phyloP scores from a whole-genome alignment of 23 tunicate species.

The Styela clava region DNA sequence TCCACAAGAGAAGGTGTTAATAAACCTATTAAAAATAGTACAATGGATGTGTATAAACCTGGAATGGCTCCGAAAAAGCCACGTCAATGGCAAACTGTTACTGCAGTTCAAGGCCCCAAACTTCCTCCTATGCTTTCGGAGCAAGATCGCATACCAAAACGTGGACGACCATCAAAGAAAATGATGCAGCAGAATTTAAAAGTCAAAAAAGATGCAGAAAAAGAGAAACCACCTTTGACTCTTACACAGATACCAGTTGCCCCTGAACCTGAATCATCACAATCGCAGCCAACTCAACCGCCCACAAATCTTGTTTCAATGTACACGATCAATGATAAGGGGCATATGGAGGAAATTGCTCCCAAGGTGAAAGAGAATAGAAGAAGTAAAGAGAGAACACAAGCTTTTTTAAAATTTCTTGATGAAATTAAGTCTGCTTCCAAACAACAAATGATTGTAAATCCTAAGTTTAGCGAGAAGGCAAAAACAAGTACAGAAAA shows the following conservation, averaged over 20 bases:
- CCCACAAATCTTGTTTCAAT: conserved; percentile 59
- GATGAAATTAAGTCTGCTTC: conserved; percentile 68
- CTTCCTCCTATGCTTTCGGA: conserved; percentile 88
- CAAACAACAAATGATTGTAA: conserved; percentile 39
- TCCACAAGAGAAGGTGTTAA: not conserved
- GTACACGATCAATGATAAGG: conserved; percentile 83
- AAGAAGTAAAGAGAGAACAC: conserved; percentile 80
- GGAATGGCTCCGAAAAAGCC: conserved; percentile 1
- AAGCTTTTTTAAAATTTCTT: conserved; percentile 67
- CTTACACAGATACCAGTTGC: not conserved
- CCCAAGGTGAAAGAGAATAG: conserved; percentile 68
- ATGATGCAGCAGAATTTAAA: conserved; percentile 75
- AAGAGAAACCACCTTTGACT: conserved; percentile 7
- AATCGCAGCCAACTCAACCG: not conserved
- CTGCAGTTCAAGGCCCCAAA: conserved; percentile 87
- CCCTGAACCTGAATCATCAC: not conserved
- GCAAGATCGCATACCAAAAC: conserved; percentile 82
- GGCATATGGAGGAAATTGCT: conserved; percentile 50
- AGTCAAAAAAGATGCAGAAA: conserved; percentile 34
- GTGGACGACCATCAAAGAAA: conserved; percentile 92
- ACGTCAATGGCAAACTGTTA: conserved; percentile 90
- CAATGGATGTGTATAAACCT: not conserved
- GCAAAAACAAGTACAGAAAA: conserved; percentile 22
- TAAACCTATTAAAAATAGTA: not conserved
- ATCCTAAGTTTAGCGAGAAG: conserved; percentile 49